Evolutionary conservation across 1,140 invertebrate species (phyloP).

Genomic region (Plutomurus gul): DNA sequence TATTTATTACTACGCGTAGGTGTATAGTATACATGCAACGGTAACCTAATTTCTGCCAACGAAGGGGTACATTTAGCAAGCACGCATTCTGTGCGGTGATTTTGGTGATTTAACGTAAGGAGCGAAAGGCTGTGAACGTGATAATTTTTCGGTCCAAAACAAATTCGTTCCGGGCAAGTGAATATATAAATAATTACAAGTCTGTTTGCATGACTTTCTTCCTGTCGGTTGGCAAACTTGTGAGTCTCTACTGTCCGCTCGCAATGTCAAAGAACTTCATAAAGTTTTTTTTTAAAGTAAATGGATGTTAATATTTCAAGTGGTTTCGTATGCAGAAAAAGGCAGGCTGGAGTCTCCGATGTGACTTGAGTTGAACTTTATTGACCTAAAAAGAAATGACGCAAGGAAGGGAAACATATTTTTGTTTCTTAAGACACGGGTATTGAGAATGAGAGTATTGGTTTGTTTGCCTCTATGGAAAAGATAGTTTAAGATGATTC

Average conservation of each 20-base stretch:
- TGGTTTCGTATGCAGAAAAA: constrained; percentile 1
- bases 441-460: constrained; percentile 5
- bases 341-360: neutral
- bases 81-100: too few relatives aligned
- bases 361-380: constrained; percentile 7
- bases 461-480: neutral
- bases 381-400: constrained; percentile 9
- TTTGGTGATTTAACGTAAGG: too few relatives aligned
- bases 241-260: neutral
- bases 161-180: neutral
- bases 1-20: too few relatives aligned
- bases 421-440: constrained; percentile 9
- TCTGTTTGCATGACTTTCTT: neutral
- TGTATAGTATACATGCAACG: too few relatives aligned
- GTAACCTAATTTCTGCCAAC: too few relatives aligned
- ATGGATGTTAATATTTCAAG: constrained; percentile 22
- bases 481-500: constrained; percentile 1
- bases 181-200: neutral
- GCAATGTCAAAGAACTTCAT: neutral
- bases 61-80: too few relatives aligned
- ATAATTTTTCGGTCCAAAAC: neutral
- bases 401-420: neutral
- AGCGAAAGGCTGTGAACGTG: too few relatives aligned
- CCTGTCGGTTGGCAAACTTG: neutral
- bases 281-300: neutral